phyloP scores from a whole-genome alignment of 1,140 invertebrate genomes.

The Eumaeus atala region DNA sequence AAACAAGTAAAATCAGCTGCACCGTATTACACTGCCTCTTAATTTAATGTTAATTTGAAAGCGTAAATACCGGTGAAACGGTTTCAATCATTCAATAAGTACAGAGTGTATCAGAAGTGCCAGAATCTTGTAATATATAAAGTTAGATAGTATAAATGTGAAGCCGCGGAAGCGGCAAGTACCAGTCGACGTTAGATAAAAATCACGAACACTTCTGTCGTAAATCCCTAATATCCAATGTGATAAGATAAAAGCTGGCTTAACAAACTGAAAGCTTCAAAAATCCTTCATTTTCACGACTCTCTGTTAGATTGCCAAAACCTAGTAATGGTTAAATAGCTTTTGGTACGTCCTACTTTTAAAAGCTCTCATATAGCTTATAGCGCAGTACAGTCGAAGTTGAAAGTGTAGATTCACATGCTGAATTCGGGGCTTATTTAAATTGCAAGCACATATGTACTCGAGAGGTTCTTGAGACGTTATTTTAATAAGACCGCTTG shows the following conservation, averaged over 20 bases:
- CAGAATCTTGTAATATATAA: background rate
- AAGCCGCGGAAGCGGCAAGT: background rate
- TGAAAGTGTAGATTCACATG: background rate
- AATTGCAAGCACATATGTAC: background rate
- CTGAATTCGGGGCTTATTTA: background rate
- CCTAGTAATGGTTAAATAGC: slow-evolving; percentile 6
- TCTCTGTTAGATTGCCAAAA: slow-evolving; percentile 6
- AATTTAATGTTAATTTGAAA: too few species aligned
- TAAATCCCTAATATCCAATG: background rate
- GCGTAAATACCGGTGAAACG: too few species aligned
- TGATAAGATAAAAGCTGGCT: slow-evolving; percentile 8
- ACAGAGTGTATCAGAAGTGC: too few species aligned
- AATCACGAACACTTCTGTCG: background rate
- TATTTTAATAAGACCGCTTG: slow-evolving; percentile 5
- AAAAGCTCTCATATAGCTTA: slow-evolving; percentile 3
- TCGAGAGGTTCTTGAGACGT: background rate
- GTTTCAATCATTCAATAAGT: too few species aligned
- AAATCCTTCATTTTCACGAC: slow-evolving; percentile 2
- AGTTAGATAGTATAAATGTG: background rate
- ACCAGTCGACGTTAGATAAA: background rate
- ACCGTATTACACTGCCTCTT: too few species aligned
- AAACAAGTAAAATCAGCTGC: too few species aligned
- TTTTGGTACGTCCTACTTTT: slow-evolving; percentile 2
- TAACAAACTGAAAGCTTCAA: background rate
- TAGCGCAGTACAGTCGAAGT: background rate